A percentile compares a stretch with the other conserved stretches of the same genome.
phyloP scores from a whole-genome alignment of 2,113 vertebrate genomes.

The Camelus dromedarius region DNA sequence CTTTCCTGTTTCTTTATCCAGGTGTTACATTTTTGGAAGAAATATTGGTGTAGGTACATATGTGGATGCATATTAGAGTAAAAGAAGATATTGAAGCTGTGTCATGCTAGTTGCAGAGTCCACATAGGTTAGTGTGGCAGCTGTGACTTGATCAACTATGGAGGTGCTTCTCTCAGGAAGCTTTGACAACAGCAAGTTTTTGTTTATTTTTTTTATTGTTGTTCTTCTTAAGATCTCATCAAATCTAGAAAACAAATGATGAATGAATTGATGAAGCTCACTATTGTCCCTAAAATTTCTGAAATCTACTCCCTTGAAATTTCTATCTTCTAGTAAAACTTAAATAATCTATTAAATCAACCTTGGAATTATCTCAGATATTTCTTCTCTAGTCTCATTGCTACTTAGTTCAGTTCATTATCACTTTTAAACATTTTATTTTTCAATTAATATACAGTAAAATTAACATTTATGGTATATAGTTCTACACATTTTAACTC shows the following conservation, averaged over 20 bases:
- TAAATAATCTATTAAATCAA: constrained; percentile 11
- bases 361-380: not conserved
- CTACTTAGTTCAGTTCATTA: not conserved
- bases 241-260: constrained; percentile 3
- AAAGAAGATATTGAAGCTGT: constrained; percentile 58
- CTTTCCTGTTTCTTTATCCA: constrained; percentile 67
- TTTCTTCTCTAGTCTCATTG: not conserved
- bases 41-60: constrained; percentile 19
- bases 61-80: constrained; percentile 36
- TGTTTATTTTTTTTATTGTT: constrained; percentile 31
- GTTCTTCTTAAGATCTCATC: not conserved
- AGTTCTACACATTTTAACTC: not conserved
- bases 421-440: not conserved
- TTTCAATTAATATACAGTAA: constrained; percentile 20
- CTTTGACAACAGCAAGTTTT: constrained; percentile 44
- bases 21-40: constrained; percentile 44
- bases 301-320: constrained; percentile 29
- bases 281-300: not conserved
- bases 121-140: constrained; percentile 67
- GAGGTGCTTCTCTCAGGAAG: constrained; percentile 62
- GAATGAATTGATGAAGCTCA: not conserved
- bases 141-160: constrained; percentile 65
- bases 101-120: constrained; percentile 54
- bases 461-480: not conserved
- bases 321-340: constrained; percentile 8